Evolutionary conservation across 2,888 invertebrate species (phyloP).

Genomic region (Cryptocephalus primarius): DNA sequence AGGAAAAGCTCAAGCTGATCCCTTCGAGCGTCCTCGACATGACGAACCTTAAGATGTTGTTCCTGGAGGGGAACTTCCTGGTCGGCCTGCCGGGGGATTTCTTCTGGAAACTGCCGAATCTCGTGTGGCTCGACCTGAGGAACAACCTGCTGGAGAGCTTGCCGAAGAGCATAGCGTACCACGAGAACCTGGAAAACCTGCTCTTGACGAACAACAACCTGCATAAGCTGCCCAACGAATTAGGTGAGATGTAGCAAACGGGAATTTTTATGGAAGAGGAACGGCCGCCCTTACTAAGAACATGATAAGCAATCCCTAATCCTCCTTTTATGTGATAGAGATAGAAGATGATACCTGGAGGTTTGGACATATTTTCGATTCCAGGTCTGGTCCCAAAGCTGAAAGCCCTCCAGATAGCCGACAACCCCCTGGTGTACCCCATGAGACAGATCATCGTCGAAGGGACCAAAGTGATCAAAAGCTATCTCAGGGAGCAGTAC

Average conservation of each 20-base stretch:
- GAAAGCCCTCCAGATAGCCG: slow-evolving; percentile 48
- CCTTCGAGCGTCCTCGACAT: slow-evolving; percentile 27
- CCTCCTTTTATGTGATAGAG: no score
- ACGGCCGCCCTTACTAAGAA: no score
- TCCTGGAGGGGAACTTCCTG: slow-evolving; percentile 46
- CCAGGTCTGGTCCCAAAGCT: slow-evolving; percentile 44
- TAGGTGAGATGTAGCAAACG: slow-evolving; percentile 37
- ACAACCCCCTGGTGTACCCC: slow-evolving; percentile 53
- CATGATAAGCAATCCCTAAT: no score
- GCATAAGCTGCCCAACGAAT: slow-evolving; percentile 47
- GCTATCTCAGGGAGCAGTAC: slow-evolving; percentile 27
- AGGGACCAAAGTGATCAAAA: slow-evolving; percentile 36
- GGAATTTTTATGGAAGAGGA: no score
- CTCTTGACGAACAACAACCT: slow-evolving; percentile 53
- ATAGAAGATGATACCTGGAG: no score
- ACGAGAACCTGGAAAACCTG: slow-evolving; percentile 48
- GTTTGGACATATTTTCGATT: not conserved
- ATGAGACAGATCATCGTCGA: slow-evolving; percentile 41
- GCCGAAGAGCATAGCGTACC: slow-evolving; percentile 47
- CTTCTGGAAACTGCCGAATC: slow-evolving; percentile 43
- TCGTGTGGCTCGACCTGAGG: slow-evolving; percentile 56
- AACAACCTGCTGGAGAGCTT: slow-evolving; percentile 46
- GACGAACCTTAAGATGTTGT: slow-evolving; percentile 40
- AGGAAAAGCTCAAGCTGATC: slow-evolving; percentile 25
- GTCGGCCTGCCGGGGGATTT: slow-evolving; percentile 45